phyloP scores from a whole-genome alignment of 2,797 vertebrate species.

The Sebastes minor region DNA sequence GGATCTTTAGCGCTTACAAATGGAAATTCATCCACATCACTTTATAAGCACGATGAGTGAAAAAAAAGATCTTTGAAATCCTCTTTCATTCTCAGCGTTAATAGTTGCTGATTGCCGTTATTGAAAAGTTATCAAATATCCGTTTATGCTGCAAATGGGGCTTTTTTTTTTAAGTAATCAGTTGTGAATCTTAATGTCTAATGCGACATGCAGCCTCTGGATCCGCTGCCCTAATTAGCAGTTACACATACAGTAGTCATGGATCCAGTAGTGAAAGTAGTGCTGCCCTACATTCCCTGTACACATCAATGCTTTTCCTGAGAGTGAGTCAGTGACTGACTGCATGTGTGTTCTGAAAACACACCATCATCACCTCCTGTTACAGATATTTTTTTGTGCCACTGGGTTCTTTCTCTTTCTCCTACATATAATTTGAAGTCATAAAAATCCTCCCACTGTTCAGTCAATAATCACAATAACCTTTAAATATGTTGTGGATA shows the following conservation, averaged over 20 bases:
- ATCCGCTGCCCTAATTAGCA: conserved; percentile 46
- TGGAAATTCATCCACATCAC: conserved; percentile 19
- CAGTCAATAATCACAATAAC: not conserved
- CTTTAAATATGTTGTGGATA: not conserved
- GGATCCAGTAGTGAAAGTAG: not conserved
- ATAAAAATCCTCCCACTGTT: not conserved
- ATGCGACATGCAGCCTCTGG: conserved; percentile 21
- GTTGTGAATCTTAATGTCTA: not conserved
- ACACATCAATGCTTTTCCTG: not conserved
- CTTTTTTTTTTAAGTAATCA: not conserved
- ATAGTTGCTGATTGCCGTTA: conserved; percentile 21
- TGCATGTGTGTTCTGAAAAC: conserved; percentile 1
- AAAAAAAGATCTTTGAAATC: not conserved
- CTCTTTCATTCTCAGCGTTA: conserved; percentile 15
- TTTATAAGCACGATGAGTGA: conserved; percentile 3
- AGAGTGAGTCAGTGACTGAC: conserved; percentile 16
- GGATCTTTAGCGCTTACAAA: conserved; percentile 24
- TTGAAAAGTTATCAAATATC: not conserved
- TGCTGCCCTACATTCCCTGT: conserved; percentile 35
- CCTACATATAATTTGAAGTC: not conserved
- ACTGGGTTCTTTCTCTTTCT: not conserved
- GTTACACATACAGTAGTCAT: conserved; percentile 1
- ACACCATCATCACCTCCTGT: not conserved
- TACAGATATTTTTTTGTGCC: not conserved
- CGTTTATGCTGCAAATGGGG: conserved; percentile 3